A percentile compares a stretch with the other conserved stretches of the same genome.
These are phyloP conservation scores for Urocitellus parryii DNA, from an alignment of 2,113 vertebrate species.

Conservation along the genomic window DNA sequence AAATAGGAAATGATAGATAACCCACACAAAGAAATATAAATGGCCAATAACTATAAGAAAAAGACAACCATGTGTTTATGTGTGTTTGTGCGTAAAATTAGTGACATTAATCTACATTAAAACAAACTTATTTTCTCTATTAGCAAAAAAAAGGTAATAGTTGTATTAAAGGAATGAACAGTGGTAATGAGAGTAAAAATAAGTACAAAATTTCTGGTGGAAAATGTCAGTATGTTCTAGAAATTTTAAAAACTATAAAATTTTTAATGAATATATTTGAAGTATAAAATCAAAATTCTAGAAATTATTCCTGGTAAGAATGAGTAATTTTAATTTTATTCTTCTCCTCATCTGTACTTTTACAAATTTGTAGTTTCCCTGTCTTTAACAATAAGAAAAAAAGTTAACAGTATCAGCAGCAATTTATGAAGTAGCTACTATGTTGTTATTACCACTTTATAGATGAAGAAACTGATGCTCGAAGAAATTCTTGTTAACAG, in stretches of 20 bases:
- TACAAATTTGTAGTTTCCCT: neutral
- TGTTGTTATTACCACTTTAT: neutral
- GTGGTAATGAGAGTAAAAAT: neutral
- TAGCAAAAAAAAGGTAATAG: slow-evolving; percentile 26
- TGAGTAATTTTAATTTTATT: neutral
- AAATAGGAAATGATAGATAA: neutral
- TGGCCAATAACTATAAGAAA: neutral
- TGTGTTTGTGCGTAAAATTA: neutral
- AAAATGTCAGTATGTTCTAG: neutral
- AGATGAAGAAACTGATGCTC: neutral
- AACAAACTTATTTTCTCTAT: neutral
- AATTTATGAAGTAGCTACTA: neutral
- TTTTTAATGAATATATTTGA: slow-evolving; percentile 45
- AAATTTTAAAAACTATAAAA: neutral
- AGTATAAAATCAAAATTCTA: slow-evolving; percentile 7
- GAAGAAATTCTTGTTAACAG: neutral
- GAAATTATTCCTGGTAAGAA: slow-evolving; percentile 27
- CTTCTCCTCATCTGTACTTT: neutral
- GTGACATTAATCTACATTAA: neutral
- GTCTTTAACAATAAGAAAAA: neutral
- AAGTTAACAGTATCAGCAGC: neutral
- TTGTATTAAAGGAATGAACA: neutral
- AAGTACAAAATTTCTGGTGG: neutral
- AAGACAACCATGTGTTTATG: neutral
- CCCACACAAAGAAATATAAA: slow-evolving; percentile 50